These are phyloP conservation scores for Lycia hirtaria DNA, from an alignment of 2,888 invertebrate species.

Conservation along the genomic window DNA sequence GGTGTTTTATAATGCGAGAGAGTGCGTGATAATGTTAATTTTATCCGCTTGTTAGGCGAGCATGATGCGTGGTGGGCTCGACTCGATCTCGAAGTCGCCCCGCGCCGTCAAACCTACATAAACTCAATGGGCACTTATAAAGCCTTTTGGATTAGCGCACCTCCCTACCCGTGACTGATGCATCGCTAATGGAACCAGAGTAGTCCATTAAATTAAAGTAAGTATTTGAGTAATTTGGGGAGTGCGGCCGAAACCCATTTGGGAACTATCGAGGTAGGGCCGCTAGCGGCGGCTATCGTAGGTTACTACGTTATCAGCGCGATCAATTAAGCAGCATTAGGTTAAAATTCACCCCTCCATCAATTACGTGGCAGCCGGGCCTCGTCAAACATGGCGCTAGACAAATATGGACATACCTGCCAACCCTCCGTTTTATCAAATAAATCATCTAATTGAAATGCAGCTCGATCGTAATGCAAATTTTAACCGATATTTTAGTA, in stretches of 20 bases:
- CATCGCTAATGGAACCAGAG: constrained; percentile 57
- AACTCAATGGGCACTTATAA: constrained; percentile 44
- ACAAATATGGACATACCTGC: constrained; percentile 59
- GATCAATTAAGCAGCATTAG: constrained; percentile 79
- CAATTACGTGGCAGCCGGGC: constrained; percentile 66
- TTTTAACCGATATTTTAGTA: not conserved
- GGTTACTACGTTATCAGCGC: constrained; percentile 69
- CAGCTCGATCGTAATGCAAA: not conserved
- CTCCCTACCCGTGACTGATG: constrained; percentile 43
- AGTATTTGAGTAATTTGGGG: constrained; percentile 56
- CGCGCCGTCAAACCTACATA: constrained; percentile 38
- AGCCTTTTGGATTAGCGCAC: constrained; percentile 41
- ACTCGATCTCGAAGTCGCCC: constrained; percentile 31
- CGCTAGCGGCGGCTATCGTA: constrained; percentile 52
- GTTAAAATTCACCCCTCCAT: constrained; percentile 76
- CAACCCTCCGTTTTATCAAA: constrained; percentile 36
- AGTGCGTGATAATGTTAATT: constrained; percentile 48
- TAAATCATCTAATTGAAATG: constrained; percentile 6
- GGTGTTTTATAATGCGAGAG: constrained; percentile 54
- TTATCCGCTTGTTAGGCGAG: constrained; percentile 44
- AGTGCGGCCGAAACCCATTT: constrained; percentile 64
- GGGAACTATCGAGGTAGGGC: constrained; percentile 60
- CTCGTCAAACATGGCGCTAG: constrained; percentile 48
- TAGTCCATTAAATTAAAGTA: constrained; percentile 56
- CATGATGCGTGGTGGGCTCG: constrained; percentile 30